Percentiles rank a stretch among this genome's conserved stretches.
Conservation (phyloP, 2,888 invertebrate genomes). For the Brachylomia viminalis region DNA sequence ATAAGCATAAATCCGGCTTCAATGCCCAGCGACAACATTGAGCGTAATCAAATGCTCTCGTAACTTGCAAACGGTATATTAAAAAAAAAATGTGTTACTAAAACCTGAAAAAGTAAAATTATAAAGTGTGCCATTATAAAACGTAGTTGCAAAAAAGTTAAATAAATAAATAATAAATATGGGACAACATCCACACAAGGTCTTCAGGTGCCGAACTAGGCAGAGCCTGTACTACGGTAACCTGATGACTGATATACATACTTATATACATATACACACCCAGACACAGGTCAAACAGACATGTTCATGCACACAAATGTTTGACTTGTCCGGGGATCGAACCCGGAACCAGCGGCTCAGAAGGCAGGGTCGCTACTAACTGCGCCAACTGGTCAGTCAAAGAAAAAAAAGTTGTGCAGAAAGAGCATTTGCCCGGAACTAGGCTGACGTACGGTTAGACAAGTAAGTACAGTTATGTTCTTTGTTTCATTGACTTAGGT, state of each 20-base stretch:
- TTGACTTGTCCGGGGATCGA: too few species aligned
- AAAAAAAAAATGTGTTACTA: neutral
- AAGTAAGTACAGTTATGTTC: neutral
- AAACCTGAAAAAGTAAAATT: slow-evolving; percentile 2
- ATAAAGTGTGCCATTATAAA: neutral
- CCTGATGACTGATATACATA: too few species aligned
- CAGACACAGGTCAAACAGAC: too few species aligned
- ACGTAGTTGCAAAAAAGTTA: neutral
- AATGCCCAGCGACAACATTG: slow-evolving; percentile 24
- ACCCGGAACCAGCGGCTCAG: too few species aligned
- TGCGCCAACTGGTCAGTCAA: too few species aligned
- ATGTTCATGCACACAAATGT: too few species aligned
- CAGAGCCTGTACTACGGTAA: too few species aligned
- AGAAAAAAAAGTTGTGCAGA: neutral
- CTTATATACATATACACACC: too few species aligned
- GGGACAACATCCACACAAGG: too few species aligned
- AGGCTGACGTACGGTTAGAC: neutral
- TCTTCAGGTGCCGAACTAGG: too few species aligned
- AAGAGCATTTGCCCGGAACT: neutral
- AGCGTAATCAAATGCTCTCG: slow-evolving; percentile 39
- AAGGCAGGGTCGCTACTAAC: too few species aligned
- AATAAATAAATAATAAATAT: too few species aligned
- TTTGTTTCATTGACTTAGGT: neutral
- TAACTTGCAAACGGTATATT: slow-evolving; percentile 9
- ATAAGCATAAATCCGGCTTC: slow-evolving; percentile 24